Evolutionary conservation across 1,140 invertebrate species (phyloP), one percentile per base, ranked within the genome.

Genomic region (Matsumurasca onukii): DNA sequence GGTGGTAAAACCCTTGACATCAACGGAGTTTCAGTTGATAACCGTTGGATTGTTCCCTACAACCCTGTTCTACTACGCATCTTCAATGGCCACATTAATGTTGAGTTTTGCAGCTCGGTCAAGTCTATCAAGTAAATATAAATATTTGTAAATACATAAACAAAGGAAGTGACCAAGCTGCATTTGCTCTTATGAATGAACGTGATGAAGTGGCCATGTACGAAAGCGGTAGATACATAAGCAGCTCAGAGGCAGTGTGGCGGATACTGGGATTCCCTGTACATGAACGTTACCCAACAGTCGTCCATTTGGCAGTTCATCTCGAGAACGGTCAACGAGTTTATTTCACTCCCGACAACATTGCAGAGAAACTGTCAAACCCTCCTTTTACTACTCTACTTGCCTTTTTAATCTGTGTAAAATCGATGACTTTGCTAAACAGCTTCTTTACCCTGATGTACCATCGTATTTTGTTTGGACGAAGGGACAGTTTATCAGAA

Each of bases 81-180:
- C 48, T 79, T 70, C 63, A 74, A 78, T 12, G 75, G 77, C 17
- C 78, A 80, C 67, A 74, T 78, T 15, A 80, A 81, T 68, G 76
- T 81, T 34, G 79, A 81, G 66, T 76, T 66, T 67, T 80, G 77
- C 68, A 74, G 76, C 72, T 78, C 75, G 0, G 74, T 79, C 1
- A 75, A 78, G 57, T 70, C 72, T 0, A 77, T 76, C 5, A 76
- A 78, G 70, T 78, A n/a, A n/a, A n/a, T n/a, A n/a, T n/a, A n/a
- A n/a, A 78, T 68, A 72, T 77, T 70, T 77, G 76, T 72, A 82
- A 80, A 70, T 82, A 81, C 75, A 76, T 82, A 61, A 77, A 78
- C 55, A 81, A 81, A 77, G 78, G 77, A 22, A 78, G 73, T 59
- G 55, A 59, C 30, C 55, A 59, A 59, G 25, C 55, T 3, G 25